Percentiles rank a stretch among this genome's conserved stretches.
Conservation (phyloP, 2,888 invertebrate species). For the Chrysina gloriosa region DNA sequence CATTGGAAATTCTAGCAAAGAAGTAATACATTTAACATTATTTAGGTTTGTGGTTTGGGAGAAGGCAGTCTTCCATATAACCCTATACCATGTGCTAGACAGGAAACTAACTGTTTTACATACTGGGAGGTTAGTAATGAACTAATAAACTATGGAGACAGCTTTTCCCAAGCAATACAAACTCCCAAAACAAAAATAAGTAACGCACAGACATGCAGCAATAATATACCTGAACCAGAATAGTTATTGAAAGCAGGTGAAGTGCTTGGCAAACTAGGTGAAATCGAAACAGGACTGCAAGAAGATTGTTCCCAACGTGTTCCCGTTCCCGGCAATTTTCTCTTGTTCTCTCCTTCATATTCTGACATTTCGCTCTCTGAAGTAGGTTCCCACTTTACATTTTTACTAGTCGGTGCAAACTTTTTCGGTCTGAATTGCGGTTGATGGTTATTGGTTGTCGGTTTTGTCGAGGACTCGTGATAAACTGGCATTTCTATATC, state of each 20-base stretch:
- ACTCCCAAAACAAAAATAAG: constrained; percentile 11
- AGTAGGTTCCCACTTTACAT: constrained; percentile 72
- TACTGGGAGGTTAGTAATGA: too few relatives aligned
- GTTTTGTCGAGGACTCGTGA: constrained; percentile 70
- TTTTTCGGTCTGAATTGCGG: constrained; percentile 64
- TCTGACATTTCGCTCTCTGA: constrained; percentile 74
- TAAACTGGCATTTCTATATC: constrained; percentile 76
- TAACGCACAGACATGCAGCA: constrained; percentile 10
- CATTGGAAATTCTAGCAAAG: background rate
- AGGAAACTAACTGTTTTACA: too few relatives aligned
- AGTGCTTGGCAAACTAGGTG: constrained; percentile 71
- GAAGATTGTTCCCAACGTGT: constrained; percentile 66
- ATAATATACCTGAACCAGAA: constrained; percentile 51
- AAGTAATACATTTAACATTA: too few relatives aligned
- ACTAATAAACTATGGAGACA: too few relatives aligned
- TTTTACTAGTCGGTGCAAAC: constrained; percentile 62
- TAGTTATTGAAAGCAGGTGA: constrained; percentile 66
- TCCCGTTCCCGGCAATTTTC: constrained; percentile 58
- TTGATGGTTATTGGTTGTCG: constrained; percentile 47
- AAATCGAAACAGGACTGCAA: constrained; percentile 70
- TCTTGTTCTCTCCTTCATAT: constrained; percentile 65
- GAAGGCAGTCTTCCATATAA: too few relatives aligned
- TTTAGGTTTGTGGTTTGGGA: too few relatives aligned
- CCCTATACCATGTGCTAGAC: too few relatives aligned
- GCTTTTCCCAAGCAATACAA: constrained; percentile 10